A percentile compares a stretch with the other conserved stretches of the same genome.
These are phyloP conservation scores for Plebejus argus DNA, from an alignment of 2,888 invertebrate genomes.

Conservation along the genomic window DNA sequence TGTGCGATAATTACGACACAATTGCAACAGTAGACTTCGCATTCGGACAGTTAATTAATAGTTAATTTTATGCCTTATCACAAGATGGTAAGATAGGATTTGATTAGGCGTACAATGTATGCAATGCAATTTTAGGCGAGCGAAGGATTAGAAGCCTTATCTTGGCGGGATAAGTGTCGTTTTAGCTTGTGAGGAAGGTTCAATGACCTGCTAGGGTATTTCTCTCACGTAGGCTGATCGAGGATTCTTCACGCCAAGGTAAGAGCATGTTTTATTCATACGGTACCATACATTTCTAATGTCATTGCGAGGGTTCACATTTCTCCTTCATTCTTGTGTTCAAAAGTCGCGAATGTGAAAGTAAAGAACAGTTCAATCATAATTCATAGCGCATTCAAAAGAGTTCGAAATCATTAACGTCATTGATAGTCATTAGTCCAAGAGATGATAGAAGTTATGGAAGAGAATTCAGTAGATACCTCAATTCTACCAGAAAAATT, in stretches of 20 bases:
- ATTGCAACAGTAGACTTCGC: conserved; percentile 1
- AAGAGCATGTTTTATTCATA: conserved; percentile 25
- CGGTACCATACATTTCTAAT: conserved; percentile 25
- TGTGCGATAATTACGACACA: neutral
- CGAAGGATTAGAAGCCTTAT: neutral
- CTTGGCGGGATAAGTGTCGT: neutral
- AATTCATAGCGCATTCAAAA: neutral
- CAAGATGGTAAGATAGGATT: conserved; percentile 12
- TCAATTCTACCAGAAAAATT: neutral
- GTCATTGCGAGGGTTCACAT: conserved; percentile 27
- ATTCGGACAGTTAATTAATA: neutral
- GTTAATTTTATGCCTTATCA: conserved; percentile 18
- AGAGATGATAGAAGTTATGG: neutral
- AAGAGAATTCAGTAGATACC: neutral
- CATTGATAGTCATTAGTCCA: neutral
- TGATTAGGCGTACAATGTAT: conserved; percentile 14
- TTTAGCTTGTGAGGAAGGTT: conserved; percentile 6
- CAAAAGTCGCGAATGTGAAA: neutral
- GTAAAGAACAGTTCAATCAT: neutral
- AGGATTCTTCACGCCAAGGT: conserved; percentile 30
- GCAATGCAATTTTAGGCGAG: neutral
- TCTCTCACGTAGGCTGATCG: conserved; percentile 25
- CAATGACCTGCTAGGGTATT: conserved; percentile 27
- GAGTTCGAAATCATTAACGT: neutral
- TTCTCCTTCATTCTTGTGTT: conserved; percentile 23